A percentile compares a stretch with the other conserved stretches of the same genome.
Evolutionary conservation across 2,888 invertebrate genomes (phyloP).

Genomic region (Drosophila anomalipes): DNA sequence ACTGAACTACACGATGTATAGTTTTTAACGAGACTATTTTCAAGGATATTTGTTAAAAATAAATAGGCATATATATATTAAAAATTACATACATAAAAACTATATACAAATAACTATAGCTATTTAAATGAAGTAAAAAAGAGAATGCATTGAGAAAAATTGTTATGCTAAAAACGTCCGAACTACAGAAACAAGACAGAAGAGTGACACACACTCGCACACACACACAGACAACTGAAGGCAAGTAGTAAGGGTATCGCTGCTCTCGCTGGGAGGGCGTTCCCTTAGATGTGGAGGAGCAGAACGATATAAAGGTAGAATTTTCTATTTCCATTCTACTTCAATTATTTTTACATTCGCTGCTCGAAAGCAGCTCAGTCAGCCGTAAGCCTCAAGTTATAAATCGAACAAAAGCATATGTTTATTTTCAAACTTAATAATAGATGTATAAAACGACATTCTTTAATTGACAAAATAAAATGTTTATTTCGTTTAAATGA

Average conservation of each 20-base stretch:
- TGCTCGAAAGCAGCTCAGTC: constrained; percentile 25
- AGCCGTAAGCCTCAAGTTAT: constrained; percentile 28
- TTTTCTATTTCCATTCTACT: constrained; percentile 26
- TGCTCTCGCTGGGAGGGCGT: background rate
- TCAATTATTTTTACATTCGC: constrained; percentile 31
- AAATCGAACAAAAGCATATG: constrained; percentile 34
- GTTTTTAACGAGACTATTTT: constrained; percentile 68
- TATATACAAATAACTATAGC: constrained; percentile 43
- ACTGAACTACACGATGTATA: constrained; percentile 62
- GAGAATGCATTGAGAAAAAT: constrained; percentile 43
- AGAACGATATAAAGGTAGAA: constrained; percentile 11
- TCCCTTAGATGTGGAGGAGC: background rate
- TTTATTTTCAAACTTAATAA: constrained; percentile 48
- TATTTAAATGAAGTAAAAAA: constrained; percentile 31
- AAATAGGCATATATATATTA: constrained; percentile 39
- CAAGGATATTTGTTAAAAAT: constrained; percentile 57
- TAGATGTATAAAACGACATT: constrained; percentile 41
- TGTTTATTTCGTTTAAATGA: constrained; percentile 24
- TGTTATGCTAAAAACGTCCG: constrained; percentile 50
- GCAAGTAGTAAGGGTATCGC: background rate
- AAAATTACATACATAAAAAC: constrained; percentile 30
- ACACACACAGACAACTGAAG: background rate
- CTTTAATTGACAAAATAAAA: constrained; percentile 33
- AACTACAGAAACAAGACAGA: background rate
- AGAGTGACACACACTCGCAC: constrained; percentile 3